Base-by-base conservation (phyloP, 2,888 invertebrate species). In the Thereva unica region DNA sequence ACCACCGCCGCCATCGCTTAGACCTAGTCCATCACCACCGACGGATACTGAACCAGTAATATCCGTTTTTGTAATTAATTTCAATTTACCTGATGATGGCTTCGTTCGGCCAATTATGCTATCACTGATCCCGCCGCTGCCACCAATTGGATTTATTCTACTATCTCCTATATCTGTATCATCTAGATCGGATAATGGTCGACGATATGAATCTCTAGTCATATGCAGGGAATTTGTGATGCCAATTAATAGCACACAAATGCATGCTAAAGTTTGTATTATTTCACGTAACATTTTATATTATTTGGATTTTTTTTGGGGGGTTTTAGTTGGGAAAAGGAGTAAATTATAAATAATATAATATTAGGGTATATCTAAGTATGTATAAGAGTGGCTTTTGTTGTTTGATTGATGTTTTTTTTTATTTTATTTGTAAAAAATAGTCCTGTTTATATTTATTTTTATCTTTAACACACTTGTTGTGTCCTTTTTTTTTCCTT, bases 211-310 rank as follows among this genome's bases (percentile, higher is more conserved):
- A 50, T 71, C 69, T 59, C 69, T 47, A 52, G 68, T 63, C 65
- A 72, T 69, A 55, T 72, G 72, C 61, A 71, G 50, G 54, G 71
- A 70, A 34, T 64, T 55, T 7, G 68, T 57, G 45, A 67, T 67
- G 49, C 63, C 57, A 23, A 64, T 63, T 34, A 71, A 59, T 55
- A 64, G 54, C 64, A 71, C 68, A 68, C 69, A 68, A 40, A 71
- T 52, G 59, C 69, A 70, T 64, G 68, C 67, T 67, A 70, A 57
- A 8, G 67, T 65, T 54, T 71, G 68, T n/a, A 71, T 12, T 41
- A 56, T 69, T 70, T 71, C 70, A 53, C 71, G 70, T 57, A 70
- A 68, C 71, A 71, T 71, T 64, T 64, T 64, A 63, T 23, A 12
- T 5, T 40, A 23, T 52, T 4, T 52, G n/a, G n/a, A n/a, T 61